phyloP scores from a whole-genome alignment of 2,888 invertebrate species.

The Microplitis manilae region DNA sequence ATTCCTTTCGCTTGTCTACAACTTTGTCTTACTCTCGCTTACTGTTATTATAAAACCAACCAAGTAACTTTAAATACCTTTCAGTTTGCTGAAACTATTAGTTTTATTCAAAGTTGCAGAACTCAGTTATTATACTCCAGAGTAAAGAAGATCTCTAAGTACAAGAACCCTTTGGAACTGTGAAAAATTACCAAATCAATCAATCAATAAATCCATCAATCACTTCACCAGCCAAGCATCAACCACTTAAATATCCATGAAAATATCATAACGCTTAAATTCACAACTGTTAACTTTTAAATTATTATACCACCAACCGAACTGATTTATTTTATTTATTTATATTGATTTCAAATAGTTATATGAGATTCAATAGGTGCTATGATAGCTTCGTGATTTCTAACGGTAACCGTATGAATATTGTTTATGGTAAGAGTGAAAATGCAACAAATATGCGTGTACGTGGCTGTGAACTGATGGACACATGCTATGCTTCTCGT shows the following conservation, averaged over 20 bases:
- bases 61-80: constrained; percentile 7
- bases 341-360: constrained; percentile 21
- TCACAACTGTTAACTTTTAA: neutral
- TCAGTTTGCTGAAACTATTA: neutral
- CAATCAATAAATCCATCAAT: neutral
- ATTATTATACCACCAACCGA: constrained; percentile 13
- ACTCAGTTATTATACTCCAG: neutral
- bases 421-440: constrained; percentile 64
- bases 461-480: constrained; percentile 62
- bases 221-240: constrained; percentile 30
- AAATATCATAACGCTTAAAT: constrained; percentile 56
- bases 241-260: constrained; percentile 62
- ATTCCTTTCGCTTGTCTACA: constrained; percentile 27
- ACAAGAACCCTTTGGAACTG: constrained; percentile 1
- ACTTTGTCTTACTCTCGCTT: constrained; percentile 16
- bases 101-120: neutral
- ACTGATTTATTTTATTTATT: neutral
- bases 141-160: neutral
- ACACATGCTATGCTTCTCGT: constrained; percentile 65
- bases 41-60: neutral
- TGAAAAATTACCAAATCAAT: constrained; percentile 20
- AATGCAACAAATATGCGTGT: constrained; percentile 62
- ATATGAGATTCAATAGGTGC: neutral
- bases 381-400: constrained; percentile 34
- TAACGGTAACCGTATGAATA: constrained; percentile 69